Conservation (phyloP, 1,140 invertebrate species). For the Muscidifurax raptorellus region DNA sequence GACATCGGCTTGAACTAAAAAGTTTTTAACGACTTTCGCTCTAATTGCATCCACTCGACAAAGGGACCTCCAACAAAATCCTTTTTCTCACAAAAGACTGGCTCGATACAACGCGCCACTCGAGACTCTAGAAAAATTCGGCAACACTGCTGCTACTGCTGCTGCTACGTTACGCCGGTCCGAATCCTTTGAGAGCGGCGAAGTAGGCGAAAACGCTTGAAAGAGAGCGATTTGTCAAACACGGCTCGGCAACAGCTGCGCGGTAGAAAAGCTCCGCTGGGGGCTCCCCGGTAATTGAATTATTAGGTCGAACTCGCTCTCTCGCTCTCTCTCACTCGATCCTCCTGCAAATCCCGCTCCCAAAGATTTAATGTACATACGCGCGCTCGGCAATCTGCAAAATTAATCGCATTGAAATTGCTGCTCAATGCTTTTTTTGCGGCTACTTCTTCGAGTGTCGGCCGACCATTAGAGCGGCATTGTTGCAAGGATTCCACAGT, state of each 20-base stretch:
- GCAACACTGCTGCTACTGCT: no score
- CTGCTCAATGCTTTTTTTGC: constrained; percentile 29
- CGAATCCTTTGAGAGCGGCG: constrained; percentile 48
- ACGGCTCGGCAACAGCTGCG: constrained; percentile 45
- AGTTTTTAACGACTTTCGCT: constrained; percentile 12
- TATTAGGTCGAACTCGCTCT: constrained; percentile 49
- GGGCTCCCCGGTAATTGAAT: constrained; percentile 50
- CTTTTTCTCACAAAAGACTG: constrained; percentile 26
- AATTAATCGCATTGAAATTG: constrained; percentile 49
- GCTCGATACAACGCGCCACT: constrained; percentile 27
- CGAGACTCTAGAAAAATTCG: constrained; percentile 45
- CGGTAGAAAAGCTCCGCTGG: constrained; percentile 50
- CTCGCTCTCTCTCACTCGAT: background rate
- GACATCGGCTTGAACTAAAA: background rate
- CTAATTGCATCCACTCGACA: background rate
- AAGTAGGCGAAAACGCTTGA: constrained; percentile 44
- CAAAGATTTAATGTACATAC: background rate
- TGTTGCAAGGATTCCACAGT: background rate
- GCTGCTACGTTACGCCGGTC: background rate
- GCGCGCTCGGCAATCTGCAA: constrained; percentile 1
- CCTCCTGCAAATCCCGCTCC: constrained; percentile 23
- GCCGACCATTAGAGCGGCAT: background rate
- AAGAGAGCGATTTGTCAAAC: constrained; percentile 52
- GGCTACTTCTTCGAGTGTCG: background rate
- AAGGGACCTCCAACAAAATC: background rate